Evolutionary conservation across 2,113 vertebrate species (phyloP), one percentile per base, ranked within the genome.

Genomic region (Carassius carassius): DNA sequence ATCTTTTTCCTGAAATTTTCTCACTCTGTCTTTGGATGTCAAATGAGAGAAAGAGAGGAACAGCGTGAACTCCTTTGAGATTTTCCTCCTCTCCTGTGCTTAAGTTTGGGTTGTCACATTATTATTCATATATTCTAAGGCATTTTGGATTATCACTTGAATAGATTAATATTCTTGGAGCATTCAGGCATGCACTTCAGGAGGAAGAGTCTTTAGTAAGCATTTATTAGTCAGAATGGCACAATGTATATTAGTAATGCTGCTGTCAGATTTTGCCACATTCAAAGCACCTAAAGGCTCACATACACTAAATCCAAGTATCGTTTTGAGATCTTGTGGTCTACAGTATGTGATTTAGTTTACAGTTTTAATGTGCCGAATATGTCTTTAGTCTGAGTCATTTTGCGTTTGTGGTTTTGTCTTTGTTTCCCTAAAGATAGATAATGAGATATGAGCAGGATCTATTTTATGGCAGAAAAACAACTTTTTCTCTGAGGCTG

Each of bases 51-150:
- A 14, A 29, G 13, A 25, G 51, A 63, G 62, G 16, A 67, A 41
- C 16, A 49, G 4, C 58, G 14, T 13, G 11, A 83, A 74, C 51
- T 78, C 49, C 60, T 65, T 78, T 3, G n/a, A 85, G 75, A 85
- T 74, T 32, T 32, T 5, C 1, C 60, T 14, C 16, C 77, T 67
- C 76, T 37, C 35, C 81, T 75, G 41, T 62, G 82, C 12, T 58
- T 84, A 56, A 65, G 14, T 79, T 73, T n/a, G 44, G 78, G 10
- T 49, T 84, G 51, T 82, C 78, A 84, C 47, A 84, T 82, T 86
- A 74, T 70, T 84, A 86, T 86, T 88, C 82, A 88, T 77, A 35
- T 81, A 88, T 86, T 86, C 81, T n/a, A 44, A 84, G 49, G 23
- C 80, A 69, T 84, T 69, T 51, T 51, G 70, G 62, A 44, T 73